A percentile compares a stretch with the other conserved stretches of the same genome.
Conservation (phyloP, 2,888 invertebrate genomes). For the Platycheirus rosarum region DNA sequence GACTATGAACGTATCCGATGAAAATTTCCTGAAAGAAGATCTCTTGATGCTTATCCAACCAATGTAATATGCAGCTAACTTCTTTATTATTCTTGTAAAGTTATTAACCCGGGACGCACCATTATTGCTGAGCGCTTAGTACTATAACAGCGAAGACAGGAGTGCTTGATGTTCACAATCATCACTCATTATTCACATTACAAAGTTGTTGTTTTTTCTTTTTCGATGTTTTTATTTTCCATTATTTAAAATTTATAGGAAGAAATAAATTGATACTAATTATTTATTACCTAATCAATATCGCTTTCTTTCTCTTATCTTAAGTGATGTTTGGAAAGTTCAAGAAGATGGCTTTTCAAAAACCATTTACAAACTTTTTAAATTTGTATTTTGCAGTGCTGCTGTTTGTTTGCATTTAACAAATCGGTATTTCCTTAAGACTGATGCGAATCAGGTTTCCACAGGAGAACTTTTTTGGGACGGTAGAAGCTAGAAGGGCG, state of each 20-base stretch:
- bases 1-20: conserved; percentile 77
- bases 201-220: conserved; percentile 37
- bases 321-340: no score
- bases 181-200: not conserved
- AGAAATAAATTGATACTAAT: conserved; percentile 48
- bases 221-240: conserved; percentile 43
- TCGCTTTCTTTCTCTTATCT: no score
- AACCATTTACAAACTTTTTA: no score
- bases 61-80: conserved; percentile 76
- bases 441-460: no score
- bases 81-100: conserved; percentile 15
- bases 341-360: no score
- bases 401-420: no score
- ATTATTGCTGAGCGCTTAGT: not conserved
- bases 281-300: conserved; percentile 61
- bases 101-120: no score
- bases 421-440: no score
- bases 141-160: not conserved
- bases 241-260: conserved; percentile 58
- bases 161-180: conserved; percentile 1
- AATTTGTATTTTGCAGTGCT: no score
- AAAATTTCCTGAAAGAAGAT: conserved; percentile 89
- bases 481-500: no score
- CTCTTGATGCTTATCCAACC: conserved; percentile 87
- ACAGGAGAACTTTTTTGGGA: no score